These are phyloP conservation scores for Hypomecis atomaria DNA, from an alignment of 2,888 invertebrate genomes.

Conservation along the genomic window DNA sequence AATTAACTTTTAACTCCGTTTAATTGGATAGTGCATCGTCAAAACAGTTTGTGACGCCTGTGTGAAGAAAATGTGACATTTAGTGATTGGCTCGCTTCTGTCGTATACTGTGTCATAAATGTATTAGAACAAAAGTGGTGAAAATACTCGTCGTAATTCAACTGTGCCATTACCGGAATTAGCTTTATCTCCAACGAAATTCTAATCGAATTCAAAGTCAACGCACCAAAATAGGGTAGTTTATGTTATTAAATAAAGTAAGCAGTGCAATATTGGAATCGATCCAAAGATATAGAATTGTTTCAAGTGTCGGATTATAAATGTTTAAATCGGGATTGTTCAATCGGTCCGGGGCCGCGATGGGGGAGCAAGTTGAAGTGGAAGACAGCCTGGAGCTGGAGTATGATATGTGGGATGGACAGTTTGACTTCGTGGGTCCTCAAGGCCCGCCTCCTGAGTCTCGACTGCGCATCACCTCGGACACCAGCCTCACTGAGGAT, in stretches of 20 bases:
- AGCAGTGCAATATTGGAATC: constrained; percentile 72
- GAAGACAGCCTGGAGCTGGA: constrained; percentile 89
- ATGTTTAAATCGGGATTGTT: constrained; percentile 80
- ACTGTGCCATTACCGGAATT: constrained; percentile 72
- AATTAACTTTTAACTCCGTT: constrained; percentile 58
- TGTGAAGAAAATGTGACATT: constrained; percentile 67
- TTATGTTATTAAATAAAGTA: constrained; percentile 49
- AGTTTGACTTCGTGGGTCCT: constrained; percentile 92
- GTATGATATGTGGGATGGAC: constrained; percentile 95
- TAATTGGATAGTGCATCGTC: constrained; percentile 32
- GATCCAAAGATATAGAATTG: constrained; percentile 66
- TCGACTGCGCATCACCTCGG: constrained; percentile 70
- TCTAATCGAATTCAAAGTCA: constrained; percentile 74
- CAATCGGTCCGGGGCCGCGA: constrained; percentile 72
- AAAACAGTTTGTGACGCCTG: constrained; percentile 46
- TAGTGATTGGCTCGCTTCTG: constrained; percentile 54
- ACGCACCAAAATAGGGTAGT: constrained; percentile 51
- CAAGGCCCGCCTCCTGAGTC: constrained; percentile 71
- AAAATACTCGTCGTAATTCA: constrained; percentile 41
- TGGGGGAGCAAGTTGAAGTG: constrained; percentile 77
- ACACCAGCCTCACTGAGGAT: constrained; percentile 75
- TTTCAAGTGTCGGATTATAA: constrained; percentile 58
- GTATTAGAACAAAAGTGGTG: constrained; percentile 49
- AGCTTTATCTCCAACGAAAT: constrained; percentile 66
- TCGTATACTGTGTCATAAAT: constrained; percentile 54